Conservation (phyloP, 2,888 invertebrate species). For the Willowsia nigromaculata region DNA sequence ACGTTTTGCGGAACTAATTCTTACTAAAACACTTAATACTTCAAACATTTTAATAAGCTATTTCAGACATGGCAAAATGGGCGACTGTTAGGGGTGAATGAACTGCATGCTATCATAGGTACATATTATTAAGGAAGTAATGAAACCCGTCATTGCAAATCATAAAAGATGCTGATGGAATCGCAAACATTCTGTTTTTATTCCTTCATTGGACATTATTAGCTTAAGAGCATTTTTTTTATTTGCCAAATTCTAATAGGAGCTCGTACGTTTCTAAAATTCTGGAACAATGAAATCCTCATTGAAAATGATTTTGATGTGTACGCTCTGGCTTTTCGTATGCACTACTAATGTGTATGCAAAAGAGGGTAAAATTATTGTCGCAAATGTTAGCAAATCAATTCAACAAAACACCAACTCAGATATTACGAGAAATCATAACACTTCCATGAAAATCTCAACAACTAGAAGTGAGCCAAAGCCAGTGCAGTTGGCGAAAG, state of each 20-base stretch:
- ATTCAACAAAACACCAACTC: neutral
- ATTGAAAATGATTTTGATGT: neutral
- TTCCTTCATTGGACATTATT: neutral
- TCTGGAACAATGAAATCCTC: neutral
- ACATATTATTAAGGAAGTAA: too few relatives aligned
- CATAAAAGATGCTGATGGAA: too few relatives aligned
- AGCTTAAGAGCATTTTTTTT: neutral
- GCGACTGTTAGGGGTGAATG: too few relatives aligned
- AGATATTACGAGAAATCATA: neutral
- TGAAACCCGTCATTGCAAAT: too few relatives aligned
- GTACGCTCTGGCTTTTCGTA: neutral
- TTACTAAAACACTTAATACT: neutral
- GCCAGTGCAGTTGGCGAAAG: neutral
- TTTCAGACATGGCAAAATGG: too few relatives aligned
- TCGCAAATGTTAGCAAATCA: slow-evolving; percentile 30
- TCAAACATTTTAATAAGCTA: neutral
- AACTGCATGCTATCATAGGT: too few relatives aligned
- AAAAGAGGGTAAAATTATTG: neutral
- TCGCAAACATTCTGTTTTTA: too few relatives aligned
- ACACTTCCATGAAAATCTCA: neutral
- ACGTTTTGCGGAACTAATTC: neutral
- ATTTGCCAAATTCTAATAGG: too few relatives aligned
- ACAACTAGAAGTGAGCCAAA: neutral
- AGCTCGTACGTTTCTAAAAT: too few relatives aligned
- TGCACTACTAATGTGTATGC: neutral